Evolutionary conservation across 1,140 invertebrate genomes (phyloP).

Genomic region (Psix sp.): DNA sequence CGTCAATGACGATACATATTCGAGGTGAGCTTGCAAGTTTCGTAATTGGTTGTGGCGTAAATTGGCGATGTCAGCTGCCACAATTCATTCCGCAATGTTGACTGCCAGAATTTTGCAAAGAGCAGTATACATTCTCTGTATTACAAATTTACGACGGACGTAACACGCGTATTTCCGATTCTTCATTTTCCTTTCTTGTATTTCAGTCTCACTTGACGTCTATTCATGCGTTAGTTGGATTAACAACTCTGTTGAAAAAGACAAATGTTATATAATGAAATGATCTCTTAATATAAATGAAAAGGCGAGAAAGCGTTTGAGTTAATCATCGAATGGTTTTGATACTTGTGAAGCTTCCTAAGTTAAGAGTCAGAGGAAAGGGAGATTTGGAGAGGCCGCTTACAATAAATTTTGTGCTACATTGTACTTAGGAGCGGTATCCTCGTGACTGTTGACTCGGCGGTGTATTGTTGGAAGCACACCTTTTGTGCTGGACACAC

Average conservation of each 20-base stretch:
- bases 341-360: constrained; percentile 58
- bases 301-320: constrained; percentile 22
- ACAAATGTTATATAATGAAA: too few relatives aligned
- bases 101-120: constrained; percentile 59
- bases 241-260: too few relatives aligned
- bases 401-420: constrained; percentile 75
- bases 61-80: constrained; percentile 70
- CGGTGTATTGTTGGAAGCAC: constrained; percentile 72
- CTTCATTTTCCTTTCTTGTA: constrained; percentile 14
- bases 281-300: too few relatives aligned
- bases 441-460: constrained; percentile 75
- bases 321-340: constrained; percentile 52
- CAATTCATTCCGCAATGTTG: constrained; percentile 61
- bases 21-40: constrained; percentile 52
- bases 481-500: constrained; percentile 71
- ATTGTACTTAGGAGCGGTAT: constrained; percentile 72
- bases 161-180: constrained; percentile 14
- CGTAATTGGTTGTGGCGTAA: constrained; percentile 66
- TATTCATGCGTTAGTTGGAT: too few relatives aligned
- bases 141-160: constrained; percentile 33
- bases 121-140: constrained; percentile 39
- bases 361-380: constrained; percentile 19
- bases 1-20: constrained; percentile 55
- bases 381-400: constrained; percentile 60
- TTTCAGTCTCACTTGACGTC: too few relatives aligned